phyloP scores from a whole-genome alignment of 2,113 vertebrate genomes.

The Centropristis striata region DNA sequence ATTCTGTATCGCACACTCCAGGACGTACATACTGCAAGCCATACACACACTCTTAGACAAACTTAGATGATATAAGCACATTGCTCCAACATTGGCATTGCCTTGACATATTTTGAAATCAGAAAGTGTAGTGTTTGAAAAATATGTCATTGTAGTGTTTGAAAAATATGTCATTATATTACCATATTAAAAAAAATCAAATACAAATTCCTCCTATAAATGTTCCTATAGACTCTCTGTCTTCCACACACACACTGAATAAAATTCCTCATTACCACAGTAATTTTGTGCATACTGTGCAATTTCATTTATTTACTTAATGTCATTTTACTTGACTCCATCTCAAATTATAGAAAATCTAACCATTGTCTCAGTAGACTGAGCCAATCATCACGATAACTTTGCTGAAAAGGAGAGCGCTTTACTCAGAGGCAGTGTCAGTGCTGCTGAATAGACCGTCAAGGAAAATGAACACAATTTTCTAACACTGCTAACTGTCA shows the following conservation, averaged over 20 bases:
- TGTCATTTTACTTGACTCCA: slow-evolving; percentile 51
- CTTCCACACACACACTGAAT: neutral
- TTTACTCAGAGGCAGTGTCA: slow-evolving; percentile 42
- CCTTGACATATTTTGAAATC: slow-evolving; percentile 22
- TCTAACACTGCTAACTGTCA: slow-evolving; percentile 26
- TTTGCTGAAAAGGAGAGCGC: slow-evolving; percentile 34
- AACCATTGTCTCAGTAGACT: slow-evolving; percentile 50
- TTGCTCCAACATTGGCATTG: neutral
- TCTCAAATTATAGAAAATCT: slow-evolving; percentile 56
- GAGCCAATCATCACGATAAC: slow-evolving; percentile 54
- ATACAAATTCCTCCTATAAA: neutral
- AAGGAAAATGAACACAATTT: slow-evolving; percentile 53
- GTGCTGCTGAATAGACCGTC: slow-evolving; percentile 21
- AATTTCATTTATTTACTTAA: slow-evolving; percentile 64
- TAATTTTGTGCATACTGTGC: slow-evolving; percentile 17
- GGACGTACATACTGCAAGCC: slow-evolving; percentile 35
- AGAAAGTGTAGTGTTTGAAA: neutral
- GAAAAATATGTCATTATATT: no score
- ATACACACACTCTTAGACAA: slow-evolving; percentile 34
- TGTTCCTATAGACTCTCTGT: slow-evolving; percentile 1
- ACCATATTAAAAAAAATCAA: slow-evolving; percentile 2
- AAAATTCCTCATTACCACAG: neutral
- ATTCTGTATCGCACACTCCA: slow-evolving; percentile 57
- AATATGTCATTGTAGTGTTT: neutral
- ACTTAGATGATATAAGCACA: slow-evolving; percentile 30